Evolutionary conservation across 2,113 vertebrate species (phyloP).

Genomic region (Carassius carassius): DNA sequence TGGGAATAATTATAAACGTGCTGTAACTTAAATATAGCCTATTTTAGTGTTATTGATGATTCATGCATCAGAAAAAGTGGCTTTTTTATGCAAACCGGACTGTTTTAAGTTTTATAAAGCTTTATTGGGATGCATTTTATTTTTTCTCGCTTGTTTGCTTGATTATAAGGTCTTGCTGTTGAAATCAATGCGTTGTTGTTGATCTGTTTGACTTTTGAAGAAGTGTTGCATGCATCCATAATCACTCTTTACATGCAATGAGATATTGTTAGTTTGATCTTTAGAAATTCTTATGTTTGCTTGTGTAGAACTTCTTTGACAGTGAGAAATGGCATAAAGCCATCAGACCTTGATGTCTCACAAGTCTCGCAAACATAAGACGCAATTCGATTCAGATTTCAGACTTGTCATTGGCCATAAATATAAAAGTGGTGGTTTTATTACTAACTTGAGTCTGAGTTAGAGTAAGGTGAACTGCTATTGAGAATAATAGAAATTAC

Average conservation of each 20-base stretch:
- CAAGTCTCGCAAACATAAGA: no score
- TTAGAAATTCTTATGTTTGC: neutral
- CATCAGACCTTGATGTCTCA: no score
- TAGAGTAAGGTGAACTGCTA: neutral
- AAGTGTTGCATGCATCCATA: neutral
- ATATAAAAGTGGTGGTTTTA: neutral
- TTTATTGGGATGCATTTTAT: neutral
- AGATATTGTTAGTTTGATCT: no score
- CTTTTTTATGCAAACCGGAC: neutral
- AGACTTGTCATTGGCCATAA: neutral
- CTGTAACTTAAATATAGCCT: no score
- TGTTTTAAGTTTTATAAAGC: no score
- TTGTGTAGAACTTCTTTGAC: neutral
- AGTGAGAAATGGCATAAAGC: no score
- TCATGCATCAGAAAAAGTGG: neutral
- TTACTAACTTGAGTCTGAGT: no score
- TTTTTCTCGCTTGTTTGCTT: no score
- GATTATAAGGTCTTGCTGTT: no score
- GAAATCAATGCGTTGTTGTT: neutral
- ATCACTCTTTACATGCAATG: no score
- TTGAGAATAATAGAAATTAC: neutral
- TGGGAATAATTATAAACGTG: neutral
- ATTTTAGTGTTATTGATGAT: no score
- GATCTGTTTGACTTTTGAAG: neutral
- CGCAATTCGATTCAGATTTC: no score